Conservation (phyloP, 2,888 invertebrate species). For the Ophioninae sp. region DNA sequence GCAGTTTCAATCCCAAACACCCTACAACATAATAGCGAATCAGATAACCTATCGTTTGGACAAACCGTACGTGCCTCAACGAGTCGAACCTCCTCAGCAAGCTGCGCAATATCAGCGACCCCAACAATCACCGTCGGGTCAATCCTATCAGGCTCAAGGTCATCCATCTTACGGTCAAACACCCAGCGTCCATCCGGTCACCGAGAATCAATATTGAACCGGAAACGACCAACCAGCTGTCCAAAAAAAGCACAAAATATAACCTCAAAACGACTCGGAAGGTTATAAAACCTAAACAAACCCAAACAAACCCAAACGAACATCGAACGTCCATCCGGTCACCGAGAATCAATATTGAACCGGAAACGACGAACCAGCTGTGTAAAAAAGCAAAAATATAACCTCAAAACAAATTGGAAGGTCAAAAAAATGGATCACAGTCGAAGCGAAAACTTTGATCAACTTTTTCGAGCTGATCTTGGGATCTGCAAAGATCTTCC, state of each 20-base stretch:
- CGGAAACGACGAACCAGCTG: background rate
- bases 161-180: constrained; percentile 39
- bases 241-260: constrained; percentile 18
- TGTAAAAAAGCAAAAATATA: constrained; percentile 18
- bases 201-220: constrained; percentile 70
- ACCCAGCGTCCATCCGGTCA: constrained; percentile 72
- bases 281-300: too few relatives aligned
- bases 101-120: constrained; percentile 59
- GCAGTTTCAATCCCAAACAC: constrained; percentile 66
- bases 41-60: constrained; percentile 72
- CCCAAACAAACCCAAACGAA: too few relatives aligned
- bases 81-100: constrained; percentile 63
- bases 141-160: constrained; percentile 56
- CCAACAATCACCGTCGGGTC: constrained; percentile 50
- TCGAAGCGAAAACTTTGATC: too few relatives aligned
- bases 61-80: constrained; percentile 77
- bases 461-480: too few relatives aligned
- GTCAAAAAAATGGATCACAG: too few relatives aligned
- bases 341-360: constrained; percentile 72
- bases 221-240: background rate
- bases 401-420: too few relatives aligned
- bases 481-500: too few relatives aligned
- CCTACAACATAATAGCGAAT: constrained; percentile 76
- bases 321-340: constrained; percentile 71
- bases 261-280: too few relatives aligned